Percentiles rank a stretch among this genome's conserved stretches.
These are phyloP conservation scores for Drosophila subpulchrella DNA, from an alignment of 1,140 invertebrate species.

Conservation along the genomic window DNA sequence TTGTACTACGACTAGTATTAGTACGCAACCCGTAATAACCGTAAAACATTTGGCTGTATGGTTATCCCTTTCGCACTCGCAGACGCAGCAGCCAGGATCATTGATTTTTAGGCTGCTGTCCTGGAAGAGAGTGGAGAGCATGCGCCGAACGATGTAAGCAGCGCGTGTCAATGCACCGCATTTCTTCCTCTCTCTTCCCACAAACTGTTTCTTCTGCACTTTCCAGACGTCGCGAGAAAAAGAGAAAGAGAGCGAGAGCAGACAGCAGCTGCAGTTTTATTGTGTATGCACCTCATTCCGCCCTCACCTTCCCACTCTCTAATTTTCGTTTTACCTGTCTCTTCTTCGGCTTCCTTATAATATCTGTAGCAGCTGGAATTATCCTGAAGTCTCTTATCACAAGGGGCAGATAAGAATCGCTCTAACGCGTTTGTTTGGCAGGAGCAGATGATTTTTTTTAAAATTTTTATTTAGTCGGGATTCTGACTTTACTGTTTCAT, in stretches of 20 bases:
- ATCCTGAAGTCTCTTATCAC: conserved; percentile 17
- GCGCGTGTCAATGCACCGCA: conserved; percentile 73
- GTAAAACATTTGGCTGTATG: conserved; percentile 38
- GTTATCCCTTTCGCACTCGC: conserved; percentile 59
- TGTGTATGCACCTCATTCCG: conserved; percentile 19
- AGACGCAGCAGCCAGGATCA: conserved; percentile 55
- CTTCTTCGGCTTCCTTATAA: neutral
- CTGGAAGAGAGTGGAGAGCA: conserved; percentile 27
- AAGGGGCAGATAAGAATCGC: conserved; percentile 10
- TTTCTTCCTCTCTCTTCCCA: neutral
- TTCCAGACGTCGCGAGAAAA: conserved; percentile 18
- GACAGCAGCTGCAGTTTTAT: conserved; percentile 65
- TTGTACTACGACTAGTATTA: conserved; percentile 72
- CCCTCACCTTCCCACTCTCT: conserved; percentile 8
- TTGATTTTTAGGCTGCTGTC: conserved; percentile 60
- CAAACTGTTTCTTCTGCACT: conserved; percentile 37
- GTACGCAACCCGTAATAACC: conserved; percentile 74
- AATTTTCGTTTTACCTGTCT: conserved; percentile 20
- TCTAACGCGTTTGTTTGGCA: neutral
- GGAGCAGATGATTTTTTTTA: conserved; percentile 1
- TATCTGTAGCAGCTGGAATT: conserved; percentile 17
- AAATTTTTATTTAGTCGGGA: neutral
- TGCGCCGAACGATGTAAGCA: conserved; percentile 39
- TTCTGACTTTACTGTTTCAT: no score
- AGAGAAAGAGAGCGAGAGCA: conserved; percentile 17